Base-by-base conservation (phyloP, 2,888 invertebrate species). In the Lasioglossum marginatum region DNA sequence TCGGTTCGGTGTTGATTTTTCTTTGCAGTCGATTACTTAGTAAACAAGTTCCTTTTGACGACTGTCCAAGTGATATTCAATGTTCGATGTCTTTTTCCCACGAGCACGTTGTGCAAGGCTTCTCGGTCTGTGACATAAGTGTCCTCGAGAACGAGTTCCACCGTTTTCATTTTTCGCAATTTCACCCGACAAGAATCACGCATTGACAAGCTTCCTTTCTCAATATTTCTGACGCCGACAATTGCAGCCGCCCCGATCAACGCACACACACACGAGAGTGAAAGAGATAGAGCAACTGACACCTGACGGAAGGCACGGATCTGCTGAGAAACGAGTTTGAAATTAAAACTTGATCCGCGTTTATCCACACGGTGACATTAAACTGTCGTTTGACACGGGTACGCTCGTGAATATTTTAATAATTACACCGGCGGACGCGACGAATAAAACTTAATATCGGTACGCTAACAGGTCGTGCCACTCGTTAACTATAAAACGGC, bases 371-470 rank as follows among this genome's bases (percentile, higher is more conserved):
- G 72, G 16, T 48, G 72, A 43, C 72, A 34, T 72, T 72, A 72
- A 72, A 72, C 31, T 72, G 48, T 68, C 68, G 37, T 72, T 48
- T 48, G 72, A 72, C 72, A 72, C 72, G 48, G 72, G 72, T 72
- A 72, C 48, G 31, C 48, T 72, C 48, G 48, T 72, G 48, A 48
- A 48, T 48, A 48, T 72, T 72, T 48, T 34, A 48, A 72, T 72
- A 72, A 72, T 72, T 48, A 68, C 34, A 68, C 37, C 68, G 68
- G n/a, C 37, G 23, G 37, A 68, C 68, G 34, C 37, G 37, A 23
- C 37, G 68, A 68, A 68, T 68, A 68, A 40, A 37, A 68, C 68
- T 37, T 37, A 68, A 68, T 40, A 68, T 37, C 37, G 68, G 4
- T 23, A 40, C 66, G 66, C 68, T n/a, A 68, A 68, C 37, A 68